Conservation (phyloP, 2,113 vertebrate species). For the Leucosticte australis region DNA sequence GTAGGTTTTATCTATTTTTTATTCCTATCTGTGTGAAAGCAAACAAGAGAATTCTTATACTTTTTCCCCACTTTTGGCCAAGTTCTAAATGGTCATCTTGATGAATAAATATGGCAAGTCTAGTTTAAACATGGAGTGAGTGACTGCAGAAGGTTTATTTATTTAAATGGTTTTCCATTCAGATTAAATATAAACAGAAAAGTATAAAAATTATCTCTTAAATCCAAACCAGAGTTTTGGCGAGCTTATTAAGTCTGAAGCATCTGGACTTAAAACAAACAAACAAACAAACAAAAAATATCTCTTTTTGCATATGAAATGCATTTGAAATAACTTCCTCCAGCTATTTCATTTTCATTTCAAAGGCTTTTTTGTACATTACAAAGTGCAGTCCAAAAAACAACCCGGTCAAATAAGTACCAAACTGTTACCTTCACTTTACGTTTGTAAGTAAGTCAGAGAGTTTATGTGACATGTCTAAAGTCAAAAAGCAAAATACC, state of each 20-base stretch:
- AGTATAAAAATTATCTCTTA: conserved; percentile 13
- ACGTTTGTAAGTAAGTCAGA: background rate
- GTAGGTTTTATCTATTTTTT: background rate
- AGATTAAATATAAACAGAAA: conserved; percentile 61
- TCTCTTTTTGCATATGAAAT: conserved; percentile 5
- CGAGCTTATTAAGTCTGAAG: background rate
- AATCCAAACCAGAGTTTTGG: conserved; percentile 24
- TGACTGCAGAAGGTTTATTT: conserved; percentile 60
- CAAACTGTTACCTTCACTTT: background rate
- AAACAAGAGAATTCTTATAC: background rate
- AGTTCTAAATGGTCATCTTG: background rate
- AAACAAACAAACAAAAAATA: background rate
- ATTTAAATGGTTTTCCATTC: conserved; percentile 37
- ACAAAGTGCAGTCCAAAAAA: background rate
- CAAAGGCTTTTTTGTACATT: background rate
- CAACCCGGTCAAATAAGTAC: background rate
- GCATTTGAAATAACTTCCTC: conserved; percentile 22
- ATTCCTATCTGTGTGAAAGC: background rate
- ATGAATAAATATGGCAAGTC: conserved; percentile 12
- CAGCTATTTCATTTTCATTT: background rate
- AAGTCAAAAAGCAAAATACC: conserved; percentile 8
- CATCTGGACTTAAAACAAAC: conserved; percentile 21
- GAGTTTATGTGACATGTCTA: background rate
- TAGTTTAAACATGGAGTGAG: conserved; percentile 47
- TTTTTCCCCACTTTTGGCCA: background rate